Evolutionary conservation across 2,797 vertebrate genomes (phyloP).

Genomic region (Mionectes olivaceus): DNA sequence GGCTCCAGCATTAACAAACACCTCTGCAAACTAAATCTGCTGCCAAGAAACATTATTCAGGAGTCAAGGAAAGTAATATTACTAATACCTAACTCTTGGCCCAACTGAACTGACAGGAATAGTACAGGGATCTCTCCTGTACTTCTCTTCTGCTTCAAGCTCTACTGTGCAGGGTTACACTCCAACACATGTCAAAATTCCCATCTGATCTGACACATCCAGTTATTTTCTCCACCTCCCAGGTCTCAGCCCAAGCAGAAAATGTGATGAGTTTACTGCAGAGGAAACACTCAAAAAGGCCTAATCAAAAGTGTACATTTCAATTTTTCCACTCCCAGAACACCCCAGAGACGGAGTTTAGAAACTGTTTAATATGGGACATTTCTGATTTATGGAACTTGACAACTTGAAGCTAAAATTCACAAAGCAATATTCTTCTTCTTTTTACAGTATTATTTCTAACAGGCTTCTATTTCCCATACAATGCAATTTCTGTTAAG

Average conservation of each 20-base stretch:
- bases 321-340: not conserved
- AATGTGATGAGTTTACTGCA: not conserved
- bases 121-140: not conserved
- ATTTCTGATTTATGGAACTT: not conserved
- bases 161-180: not conserved
- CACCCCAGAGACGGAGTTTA: not conserved
- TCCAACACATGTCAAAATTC: not conserved
- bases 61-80: not conserved
- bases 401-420: not conserved
- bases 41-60: not conserved
- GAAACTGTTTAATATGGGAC: not conserved
- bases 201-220: not conserved
- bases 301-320: not conserved
- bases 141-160: not conserved
- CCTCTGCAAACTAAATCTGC: not conserved
- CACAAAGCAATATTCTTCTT: not conserved
- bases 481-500: not conserved
- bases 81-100: not conserved
- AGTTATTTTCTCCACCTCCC: not conserved
- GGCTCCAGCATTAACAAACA: not conserved
- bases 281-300: not conserved
- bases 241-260: not conserved
- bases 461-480: not conserved
- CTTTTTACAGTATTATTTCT: not conserved
- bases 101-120: not conserved